Evolutionary conservation across 2,797 vertebrate genomes (phyloP).

Genomic region (Phalanger gymnotis): DNA sequence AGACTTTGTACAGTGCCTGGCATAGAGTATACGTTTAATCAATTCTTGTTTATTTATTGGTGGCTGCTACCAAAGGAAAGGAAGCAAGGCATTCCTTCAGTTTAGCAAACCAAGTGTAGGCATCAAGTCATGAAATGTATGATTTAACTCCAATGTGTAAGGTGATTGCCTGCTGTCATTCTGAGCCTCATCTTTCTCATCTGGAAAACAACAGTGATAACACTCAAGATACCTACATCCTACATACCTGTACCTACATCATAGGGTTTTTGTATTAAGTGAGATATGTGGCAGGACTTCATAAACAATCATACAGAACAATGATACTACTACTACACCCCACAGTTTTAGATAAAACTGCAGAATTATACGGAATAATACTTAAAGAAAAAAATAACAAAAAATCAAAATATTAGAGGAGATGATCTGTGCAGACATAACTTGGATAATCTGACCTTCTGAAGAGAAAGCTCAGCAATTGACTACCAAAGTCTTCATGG

Average conservation of each 20-base stretch:
- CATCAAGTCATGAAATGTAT: not conserved
- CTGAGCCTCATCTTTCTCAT: not conserved
- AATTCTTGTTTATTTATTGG: too few species aligned
- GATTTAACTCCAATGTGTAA: not conserved
- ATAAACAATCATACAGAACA: not conserved
- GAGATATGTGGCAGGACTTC: not conserved
- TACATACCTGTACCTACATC: not conserved
- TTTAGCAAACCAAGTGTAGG: too few species aligned
- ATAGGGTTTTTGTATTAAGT: not conserved
- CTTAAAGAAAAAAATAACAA: constrained; percentile 29
- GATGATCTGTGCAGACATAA: not conserved
- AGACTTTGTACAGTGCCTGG: too few species aligned
- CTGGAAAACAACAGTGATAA: not conserved
- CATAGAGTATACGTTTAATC: too few species aligned
- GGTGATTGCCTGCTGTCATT: not conserved
- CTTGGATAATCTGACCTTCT: constrained; percentile 1
- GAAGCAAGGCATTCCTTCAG: too few species aligned
- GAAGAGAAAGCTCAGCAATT: not conserved
- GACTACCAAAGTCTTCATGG: not conserved
- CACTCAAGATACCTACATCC: not conserved
- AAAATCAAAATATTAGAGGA: constrained; percentile 30
- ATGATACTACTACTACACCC: not conserved
- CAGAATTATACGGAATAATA: constrained; percentile 3
- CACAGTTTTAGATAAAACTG: constrained; percentile 29
- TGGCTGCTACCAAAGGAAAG: too few species aligned